A percentile compares a stretch with the other conserved stretches of the same genome.
Evolutionary conservation across 1,140 invertebrate genomes (phyloP).

Genomic region (Lasioglossum albipes): DNA sequence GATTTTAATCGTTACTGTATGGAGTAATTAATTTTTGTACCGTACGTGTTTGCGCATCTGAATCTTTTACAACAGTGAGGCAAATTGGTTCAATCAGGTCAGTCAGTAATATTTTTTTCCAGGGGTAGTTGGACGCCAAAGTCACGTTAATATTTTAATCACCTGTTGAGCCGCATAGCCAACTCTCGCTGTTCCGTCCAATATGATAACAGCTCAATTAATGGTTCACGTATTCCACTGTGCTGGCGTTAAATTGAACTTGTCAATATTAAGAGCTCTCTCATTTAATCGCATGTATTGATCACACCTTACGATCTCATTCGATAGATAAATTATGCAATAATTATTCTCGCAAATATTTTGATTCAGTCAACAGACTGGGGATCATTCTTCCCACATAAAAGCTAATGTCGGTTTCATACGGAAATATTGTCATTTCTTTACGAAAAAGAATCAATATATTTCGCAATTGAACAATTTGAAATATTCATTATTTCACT

Average conservation of each 20-base stretch:
- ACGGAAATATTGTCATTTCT: too few relatives aligned
- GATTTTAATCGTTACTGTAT: too few relatives aligned
- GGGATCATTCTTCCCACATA: too few relatives aligned
- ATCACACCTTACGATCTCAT: not conserved
- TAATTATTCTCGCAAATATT: not conserved
- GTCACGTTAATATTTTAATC: constrained; percentile 46
- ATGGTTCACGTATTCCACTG: not conserved
- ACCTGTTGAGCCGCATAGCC: constrained; percentile 41
- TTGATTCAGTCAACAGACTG: not conserved
- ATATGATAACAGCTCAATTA: constrained; percentile 25
- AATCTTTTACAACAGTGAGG: not conserved
- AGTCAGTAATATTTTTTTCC: not conserved
- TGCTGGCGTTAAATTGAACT: not conserved
- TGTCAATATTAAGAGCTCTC: not conserved
- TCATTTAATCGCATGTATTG: not conserved
- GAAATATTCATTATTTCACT: too few relatives aligned
- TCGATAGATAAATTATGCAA: not conserved
- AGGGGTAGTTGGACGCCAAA: not conserved
- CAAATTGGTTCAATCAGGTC: too few relatives aligned
- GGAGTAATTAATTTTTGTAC: too few relatives aligned
- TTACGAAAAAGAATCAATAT: too few relatives aligned
- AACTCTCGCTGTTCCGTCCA: not conserved
- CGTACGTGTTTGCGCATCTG: too few relatives aligned
- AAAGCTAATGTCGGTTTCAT: too few relatives aligned
- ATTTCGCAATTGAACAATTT: too few relatives aligned